Conservation (phyloP, 2,797 vertebrate genomes). For the Scarus forsteni region DNA sequence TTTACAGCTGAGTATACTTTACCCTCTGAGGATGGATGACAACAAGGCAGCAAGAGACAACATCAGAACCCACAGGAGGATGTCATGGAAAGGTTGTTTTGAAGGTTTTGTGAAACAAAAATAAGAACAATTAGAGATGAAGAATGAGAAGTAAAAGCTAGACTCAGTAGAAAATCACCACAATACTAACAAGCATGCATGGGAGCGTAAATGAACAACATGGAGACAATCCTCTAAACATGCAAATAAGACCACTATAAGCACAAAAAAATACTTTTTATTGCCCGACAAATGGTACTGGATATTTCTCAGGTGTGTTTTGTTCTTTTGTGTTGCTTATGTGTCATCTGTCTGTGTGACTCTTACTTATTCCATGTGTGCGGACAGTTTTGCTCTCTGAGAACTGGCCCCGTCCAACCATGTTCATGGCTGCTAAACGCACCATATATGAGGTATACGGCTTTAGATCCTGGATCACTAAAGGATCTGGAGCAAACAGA, state of each 20-base stretch:
- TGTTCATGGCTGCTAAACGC: conserved; percentile 77
- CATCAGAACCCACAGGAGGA: conserved; percentile 50
- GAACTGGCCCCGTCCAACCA: conserved; percentile 72
- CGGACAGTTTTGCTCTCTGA: conserved; percentile 58
- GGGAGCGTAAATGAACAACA: background rate
- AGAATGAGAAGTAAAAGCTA: conserved; percentile 23
- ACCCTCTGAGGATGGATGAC: conserved; percentile 74
- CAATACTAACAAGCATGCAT: background rate
- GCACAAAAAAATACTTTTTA: background rate
- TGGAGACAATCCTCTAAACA: background rate
- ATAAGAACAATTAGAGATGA: conserved; percentile 35
- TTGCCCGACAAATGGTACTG: background rate
- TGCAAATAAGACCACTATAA: background rate
- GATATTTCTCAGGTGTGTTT: background rate
- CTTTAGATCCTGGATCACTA: conserved; percentile 64
- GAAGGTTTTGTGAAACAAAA: conserved; percentile 40
- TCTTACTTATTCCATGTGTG: conserved; percentile 80
- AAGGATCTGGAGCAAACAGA: conserved; percentile 51
- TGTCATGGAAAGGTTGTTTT: conserved; percentile 42
- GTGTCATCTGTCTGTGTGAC: background rate
- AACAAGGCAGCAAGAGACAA: conserved; percentile 35
- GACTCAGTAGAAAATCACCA: background rate
- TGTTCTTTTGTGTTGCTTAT: background rate
- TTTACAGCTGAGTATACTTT: conserved; percentile 34
- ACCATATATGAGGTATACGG: conserved; percentile 78